Evolutionary conservation across 2,888 invertebrate genomes (phyloP), one percentile per base, ranked within the genome.

Genomic region (Harmothoe impar): DNA sequence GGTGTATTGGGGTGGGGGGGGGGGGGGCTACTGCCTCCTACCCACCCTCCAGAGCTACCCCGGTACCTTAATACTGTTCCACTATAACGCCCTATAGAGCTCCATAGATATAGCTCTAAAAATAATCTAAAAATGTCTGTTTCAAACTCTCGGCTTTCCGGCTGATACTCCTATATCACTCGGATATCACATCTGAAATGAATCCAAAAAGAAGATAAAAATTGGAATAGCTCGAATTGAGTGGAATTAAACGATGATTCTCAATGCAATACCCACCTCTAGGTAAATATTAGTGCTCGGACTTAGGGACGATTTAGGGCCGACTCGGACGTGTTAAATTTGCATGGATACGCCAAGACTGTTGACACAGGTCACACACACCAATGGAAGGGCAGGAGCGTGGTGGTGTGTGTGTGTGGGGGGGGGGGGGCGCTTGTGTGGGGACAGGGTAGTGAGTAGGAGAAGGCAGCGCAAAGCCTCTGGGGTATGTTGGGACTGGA

Each of bases 211-310:
- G 62, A n/a, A 62, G n/a, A 62, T 62, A 62, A 62, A 62, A 62
- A n/a, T 62, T n/a, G 62, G 23, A 20, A 15, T 43, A n/a, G 43
- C 12, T 84, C 43, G 84, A 84, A 51, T 23, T n/a, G 84, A 84
- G 84, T 84, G 84, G 84, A 84, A 84, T 84, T 43, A 84, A 84
- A 84, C 33, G 84, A 84, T 84, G 84, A 51, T 84, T 33, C 84
- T 84, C 84, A 43, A 84, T 84, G 84, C 84, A 84, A 84, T 43
- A 84, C 43, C 84, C 84, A 43, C 84, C 84, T 84, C 51, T 84
- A 3, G 84, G 84, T 84, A 31, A 84, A 84, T 84, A 84, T 84
- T 84, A 17, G 43, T 35, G 20, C 84, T 51, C 84, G 84, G 84
- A 51, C 51, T 84, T 84, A 84, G 43, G 35, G 43, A 15, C 43